phyloP scores from a whole-genome alignment of 2,888 invertebrate species.

The Taphrorychus bicolor region DNA sequence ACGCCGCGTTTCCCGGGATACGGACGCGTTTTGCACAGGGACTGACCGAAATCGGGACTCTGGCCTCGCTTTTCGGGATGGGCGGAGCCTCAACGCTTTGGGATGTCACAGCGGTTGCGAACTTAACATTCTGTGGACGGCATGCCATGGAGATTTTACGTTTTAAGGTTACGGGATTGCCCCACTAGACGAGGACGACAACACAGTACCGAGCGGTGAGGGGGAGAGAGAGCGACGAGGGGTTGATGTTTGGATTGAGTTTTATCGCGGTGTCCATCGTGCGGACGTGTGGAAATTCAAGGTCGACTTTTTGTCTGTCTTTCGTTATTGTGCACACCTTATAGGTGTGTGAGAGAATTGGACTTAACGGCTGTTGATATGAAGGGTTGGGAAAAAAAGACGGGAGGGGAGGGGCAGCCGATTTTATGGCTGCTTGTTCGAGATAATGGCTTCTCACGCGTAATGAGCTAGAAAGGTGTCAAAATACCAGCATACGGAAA shows the following conservation, averaged over 20 bases:
- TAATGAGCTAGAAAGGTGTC: too few relatives aligned
- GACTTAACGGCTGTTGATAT: not conserved
- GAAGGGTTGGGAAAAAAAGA: not conserved
- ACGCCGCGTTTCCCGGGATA: not conserved
- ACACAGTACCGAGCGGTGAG: not conserved
- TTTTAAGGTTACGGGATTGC: slow-evolving; percentile 24
- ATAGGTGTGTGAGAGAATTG: not conserved
- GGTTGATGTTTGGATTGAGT: slow-evolving; percentile 7
- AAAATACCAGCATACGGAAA: too few relatives aligned
- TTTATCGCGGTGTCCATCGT: slow-evolving; percentile 4
- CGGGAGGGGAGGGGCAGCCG: not conserved
- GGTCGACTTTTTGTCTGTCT: not conserved
- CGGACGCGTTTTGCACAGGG: slow-evolving; percentile 16
- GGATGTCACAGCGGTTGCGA: slow-evolving; percentile 61
- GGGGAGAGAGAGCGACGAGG: slow-evolving; percentile 1
- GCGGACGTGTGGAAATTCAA: slow-evolving; percentile 9
- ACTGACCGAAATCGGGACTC: slow-evolving; percentile 53
- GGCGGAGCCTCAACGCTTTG: slow-evolving; percentile 38
- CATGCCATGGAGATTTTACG: slow-evolving; percentile 47
- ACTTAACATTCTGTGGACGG: slow-evolving; percentile 55
- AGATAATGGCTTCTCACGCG: too few relatives aligned
- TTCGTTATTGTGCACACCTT: not conserved
- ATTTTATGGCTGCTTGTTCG: too few relatives aligned
- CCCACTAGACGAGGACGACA: not conserved
- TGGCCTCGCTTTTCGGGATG: slow-evolving; percentile 38